phyloP scores from a whole-genome alignment of 2,113 vertebrate genomes.

The Sturnus vulgaris region DNA sequence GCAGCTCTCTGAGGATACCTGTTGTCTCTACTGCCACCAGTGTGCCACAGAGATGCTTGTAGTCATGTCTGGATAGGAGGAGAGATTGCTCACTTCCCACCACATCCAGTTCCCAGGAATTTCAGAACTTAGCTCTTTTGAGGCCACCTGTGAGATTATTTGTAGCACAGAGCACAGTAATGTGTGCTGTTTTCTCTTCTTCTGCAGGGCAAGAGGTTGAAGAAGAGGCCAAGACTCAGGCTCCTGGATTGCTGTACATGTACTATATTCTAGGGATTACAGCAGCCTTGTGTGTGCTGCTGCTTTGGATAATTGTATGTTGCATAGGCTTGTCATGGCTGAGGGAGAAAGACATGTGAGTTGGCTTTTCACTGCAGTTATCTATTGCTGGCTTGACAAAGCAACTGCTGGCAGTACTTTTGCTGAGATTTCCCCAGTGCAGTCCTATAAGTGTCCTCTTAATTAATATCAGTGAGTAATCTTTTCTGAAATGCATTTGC shows the following conservation, averaged over 20 bases:
- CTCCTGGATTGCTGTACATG: background rate
- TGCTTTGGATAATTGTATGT: background rate
- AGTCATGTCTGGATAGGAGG: background rate
- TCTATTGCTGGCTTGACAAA: background rate
- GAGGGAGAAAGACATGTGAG: background rate
- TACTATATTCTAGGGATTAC: background rate
- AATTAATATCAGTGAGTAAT: background rate
- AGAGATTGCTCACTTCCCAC: background rate
- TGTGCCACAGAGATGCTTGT: background rate
- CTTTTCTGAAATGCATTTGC: background rate
- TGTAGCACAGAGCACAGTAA: background rate
- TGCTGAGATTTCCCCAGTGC: background rate
- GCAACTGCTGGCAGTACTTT: background rate
- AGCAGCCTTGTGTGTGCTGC: background rate
- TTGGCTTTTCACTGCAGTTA: background rate
- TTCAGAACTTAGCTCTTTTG: background rate
- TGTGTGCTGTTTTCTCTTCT: background rate
- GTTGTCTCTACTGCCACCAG: background rate
- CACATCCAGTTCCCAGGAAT: background rate
- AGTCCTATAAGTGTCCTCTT: background rate
- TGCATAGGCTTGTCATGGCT: background rate
- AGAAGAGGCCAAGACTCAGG: background rate
- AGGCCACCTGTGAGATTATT: background rate
- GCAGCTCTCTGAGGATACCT: background rate
- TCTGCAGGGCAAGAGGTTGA: background rate